Percentiles rank a stretch among this genome's conserved stretches.
Evolutionary conservation across 1,140 invertebrate genomes (phyloP).

Genomic region (Yoshiicerus persimilis): DNA sequence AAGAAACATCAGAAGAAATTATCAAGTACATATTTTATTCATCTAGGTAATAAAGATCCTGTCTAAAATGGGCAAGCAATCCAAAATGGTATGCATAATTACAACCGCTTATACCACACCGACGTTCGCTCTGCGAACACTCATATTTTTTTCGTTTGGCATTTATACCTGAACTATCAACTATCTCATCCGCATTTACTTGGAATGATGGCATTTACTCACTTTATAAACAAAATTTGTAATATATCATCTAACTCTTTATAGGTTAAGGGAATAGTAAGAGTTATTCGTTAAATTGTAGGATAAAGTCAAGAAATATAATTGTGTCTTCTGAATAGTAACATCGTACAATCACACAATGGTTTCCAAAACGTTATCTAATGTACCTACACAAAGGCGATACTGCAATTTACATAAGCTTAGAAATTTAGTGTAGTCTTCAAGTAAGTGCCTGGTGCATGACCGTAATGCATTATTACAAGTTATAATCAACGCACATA

Average conservation of each 20-base stretch:
- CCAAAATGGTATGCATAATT: constrained; percentile 16
- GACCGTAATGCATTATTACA: too few species aligned
- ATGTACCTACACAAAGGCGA: too few species aligned
- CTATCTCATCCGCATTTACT: background rate
- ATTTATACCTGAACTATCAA: background rate
- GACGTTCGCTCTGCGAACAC: background rate
- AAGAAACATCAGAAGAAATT: background rate
- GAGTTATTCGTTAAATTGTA: too few species aligned
- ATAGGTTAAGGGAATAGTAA: too few species aligned
- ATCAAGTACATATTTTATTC: background rate
- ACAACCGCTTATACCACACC: background rate
- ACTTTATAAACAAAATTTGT: background rate
- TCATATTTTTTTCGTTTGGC: background rate
- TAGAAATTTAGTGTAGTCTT: too few species aligned
- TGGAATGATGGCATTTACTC: background rate
- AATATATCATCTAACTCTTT: background rate
- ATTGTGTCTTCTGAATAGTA: background rate
- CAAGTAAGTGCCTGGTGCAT: too few species aligned
- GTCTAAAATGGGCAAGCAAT: background rate
- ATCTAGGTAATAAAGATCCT: background rate
- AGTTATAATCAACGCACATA: too few species aligned
- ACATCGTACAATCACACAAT: background rate
- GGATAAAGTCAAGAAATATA: background rate
- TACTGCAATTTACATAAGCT: too few species aligned
- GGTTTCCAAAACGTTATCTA: background rate